Base-by-base conservation (phyloP, 2,113 vertebrate genomes). In the Deroptyus accipitrinus region DNA sequence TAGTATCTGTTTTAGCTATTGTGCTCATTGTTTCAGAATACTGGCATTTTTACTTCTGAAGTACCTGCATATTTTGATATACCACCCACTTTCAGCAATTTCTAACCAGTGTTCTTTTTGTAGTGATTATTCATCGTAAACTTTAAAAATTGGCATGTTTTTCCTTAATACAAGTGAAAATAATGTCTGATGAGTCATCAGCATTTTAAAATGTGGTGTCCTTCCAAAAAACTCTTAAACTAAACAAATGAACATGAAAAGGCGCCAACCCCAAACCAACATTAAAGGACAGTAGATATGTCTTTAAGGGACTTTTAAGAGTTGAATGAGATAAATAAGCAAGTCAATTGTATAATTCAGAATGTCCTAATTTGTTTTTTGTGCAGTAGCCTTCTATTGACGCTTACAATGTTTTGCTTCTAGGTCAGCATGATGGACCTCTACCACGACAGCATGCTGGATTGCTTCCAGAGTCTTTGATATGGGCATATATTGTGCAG, bases 401-500 rank as follows among this genome's bases (percentile, higher is more conserved):
- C 69, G 62, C 48, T 79, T 77, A 18, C 15, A 25, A 8, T 20
- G 3, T 80, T 92, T 81, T 90, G 25, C 31, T 78, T 94, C 13
- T 94, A 99, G 99, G 99, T 67, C 99, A 99, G 86, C 99, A 99
- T 7, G 99, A 99, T 93, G 99, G 99, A 28, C 99, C 99, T 10
- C 97, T 99, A 31, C 99, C 99, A 33, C 98, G 99, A 84, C 99
- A 99, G 95, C 99, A 99, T 23, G 99, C 99, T 4, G 99, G 99
- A 17, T 98, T 99, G 87, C 98, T 99, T 69, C 99, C 99, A 0
- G 99, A 99, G 93, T 99, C 99, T 77, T 98, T 99, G 79, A 99
- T 99, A 95, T 99, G 99, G 99, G 99, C 99, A 6, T 99, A 99
- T 80, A 99, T 99, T 13, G 99, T 99, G 86, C 99, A 99, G 91